A percentile compares a stretch with the other conserved stretches of the same genome.
Evolutionary conservation across 2,888 invertebrate genomes (phyloP).

Genomic region (Anarsia innoxiella): DNA sequence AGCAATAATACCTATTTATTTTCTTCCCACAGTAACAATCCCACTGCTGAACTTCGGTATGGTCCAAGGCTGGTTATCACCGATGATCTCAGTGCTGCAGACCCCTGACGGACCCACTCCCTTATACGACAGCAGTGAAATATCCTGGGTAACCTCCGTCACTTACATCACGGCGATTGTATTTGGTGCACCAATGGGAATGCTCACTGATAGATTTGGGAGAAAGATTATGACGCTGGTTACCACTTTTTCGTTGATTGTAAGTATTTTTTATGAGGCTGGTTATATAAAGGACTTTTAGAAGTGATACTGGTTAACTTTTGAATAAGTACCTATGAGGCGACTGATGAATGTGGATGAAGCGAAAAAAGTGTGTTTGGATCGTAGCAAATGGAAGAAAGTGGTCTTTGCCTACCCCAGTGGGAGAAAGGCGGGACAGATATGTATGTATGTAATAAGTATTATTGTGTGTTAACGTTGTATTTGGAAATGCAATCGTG

Average conservation of each 20-base stretch:
- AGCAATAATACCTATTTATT: neutral
- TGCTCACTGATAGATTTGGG: constrained; percentile 58
- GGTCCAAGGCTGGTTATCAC: constrained; percentile 67
- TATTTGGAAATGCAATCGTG: too few species aligned
- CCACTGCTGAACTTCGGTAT: constrained; percentile 63
- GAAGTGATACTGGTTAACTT: too few species aligned
- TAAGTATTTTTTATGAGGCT: constrained; percentile 49
- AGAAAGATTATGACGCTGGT: constrained; percentile 60
- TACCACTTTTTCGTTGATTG: constrained; percentile 55
- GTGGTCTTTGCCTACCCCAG: too few species aligned
- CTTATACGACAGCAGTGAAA: constrained; percentile 45
- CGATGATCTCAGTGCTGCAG: constrained; percentile 60
- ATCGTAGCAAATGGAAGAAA: too few species aligned
- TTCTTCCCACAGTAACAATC: constrained; percentile 50
- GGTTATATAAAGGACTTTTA: too few species aligned
- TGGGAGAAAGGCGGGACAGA: too few species aligned
- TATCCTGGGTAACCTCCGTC: constrained; percentile 63
- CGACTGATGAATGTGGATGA: too few species aligned
- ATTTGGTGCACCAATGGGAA: constrained; percentile 61
- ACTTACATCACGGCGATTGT: constrained; percentile 66
- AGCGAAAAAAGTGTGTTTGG: too few species aligned
- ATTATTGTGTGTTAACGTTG: too few species aligned
- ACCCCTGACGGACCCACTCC: constrained; percentile 46
- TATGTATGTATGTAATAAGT: too few species aligned
- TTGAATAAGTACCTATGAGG: too few species aligned